Base-by-base conservation (phyloP, 2,888 invertebrate species). In the Anoplius nigerrimus region DNA sequence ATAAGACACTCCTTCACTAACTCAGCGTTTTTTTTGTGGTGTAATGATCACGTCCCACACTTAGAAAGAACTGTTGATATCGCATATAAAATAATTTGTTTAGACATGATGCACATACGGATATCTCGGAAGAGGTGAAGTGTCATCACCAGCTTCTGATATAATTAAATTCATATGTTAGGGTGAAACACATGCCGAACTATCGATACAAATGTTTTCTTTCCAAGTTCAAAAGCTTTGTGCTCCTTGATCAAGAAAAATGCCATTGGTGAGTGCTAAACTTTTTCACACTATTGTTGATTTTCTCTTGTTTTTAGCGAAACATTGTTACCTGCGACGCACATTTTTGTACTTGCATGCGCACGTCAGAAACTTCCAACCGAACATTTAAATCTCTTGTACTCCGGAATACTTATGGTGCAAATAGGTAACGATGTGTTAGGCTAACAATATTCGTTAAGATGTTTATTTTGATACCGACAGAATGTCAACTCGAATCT, bases 181-280 rank as follows among this genome's bases (percentile, higher is more conserved):
- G 76, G 59, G 78, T 80, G 75, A 80, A 77, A 73, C 78, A 79
- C 75, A 76, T 62, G 71, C 68, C 66, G 55, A 71, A 77, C 63
- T 71, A 77, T 78, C 70, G 76, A 73, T 80, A 75, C 66, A 66
- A 82, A 82, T 75, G 76, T 82, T 80, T 78, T 79, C 71, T 75
- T 73, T 78, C 69, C 66, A 77, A 81, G 72, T 76, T 78, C 71
- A 75, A 67, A 71, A 81, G 76, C 70, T 74, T 74, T 75, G 68
- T 76, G 54, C 62, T 71, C 73, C 62, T 71, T 64, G 66, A 62
- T 57, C 66, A 62, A 66, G 62, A 73, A 72, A 79, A 82, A 85
- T 86, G 84, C 73, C 78, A 64, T 68, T 76, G 82, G 85, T 86
- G 55, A 84, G 85, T 85, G 68, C 61, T 62, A n/a, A 18, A 65